These are phyloP conservation scores for Heteronetta atricapilla DNA, from an alignment of 2,113 vertebrate genomes.

Conservation along the genomic window DNA sequence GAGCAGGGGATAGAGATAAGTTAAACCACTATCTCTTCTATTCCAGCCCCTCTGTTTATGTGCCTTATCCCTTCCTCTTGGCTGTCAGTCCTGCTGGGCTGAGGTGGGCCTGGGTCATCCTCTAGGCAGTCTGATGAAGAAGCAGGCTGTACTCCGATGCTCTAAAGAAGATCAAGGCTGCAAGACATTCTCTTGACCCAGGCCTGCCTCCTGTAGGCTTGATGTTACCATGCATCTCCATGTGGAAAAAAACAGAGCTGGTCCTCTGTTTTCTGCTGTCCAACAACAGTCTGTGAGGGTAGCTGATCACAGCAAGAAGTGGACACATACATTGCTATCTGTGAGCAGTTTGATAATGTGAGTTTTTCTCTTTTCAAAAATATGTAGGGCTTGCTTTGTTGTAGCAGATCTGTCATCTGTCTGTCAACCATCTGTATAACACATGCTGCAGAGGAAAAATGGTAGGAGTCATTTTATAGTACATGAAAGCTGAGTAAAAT, in stretches of 20 bases:
- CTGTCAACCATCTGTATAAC: not conserved
- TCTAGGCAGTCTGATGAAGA: not conserved
- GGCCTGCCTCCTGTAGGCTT: not conserved
- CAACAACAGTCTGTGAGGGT: not conserved
- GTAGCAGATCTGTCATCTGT: not conserved
- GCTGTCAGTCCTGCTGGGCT: not conserved
- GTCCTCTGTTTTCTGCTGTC: not conserved
- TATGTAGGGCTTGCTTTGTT: not conserved
- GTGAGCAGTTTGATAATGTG: not conserved
- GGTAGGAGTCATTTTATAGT: not conserved
- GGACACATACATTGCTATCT: not conserved
- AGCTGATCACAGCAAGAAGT: not conserved
- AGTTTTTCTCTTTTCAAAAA: not conserved
- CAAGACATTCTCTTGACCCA: not conserved
- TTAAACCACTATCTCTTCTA: not conserved
- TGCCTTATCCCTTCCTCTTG: not conserved
- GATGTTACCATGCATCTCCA: not conserved
- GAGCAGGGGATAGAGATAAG: not conserved
- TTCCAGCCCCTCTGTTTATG: not conserved
- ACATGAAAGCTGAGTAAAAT: not conserved
- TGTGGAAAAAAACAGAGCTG: not conserved
- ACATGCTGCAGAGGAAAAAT: not conserved
- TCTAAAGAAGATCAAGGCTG: not conserved
- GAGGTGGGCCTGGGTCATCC: accelerated
- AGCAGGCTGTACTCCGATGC: not conserved